Conservation (phyloP, 2,797 vertebrate species). For the Pampus argenteus region DNA sequence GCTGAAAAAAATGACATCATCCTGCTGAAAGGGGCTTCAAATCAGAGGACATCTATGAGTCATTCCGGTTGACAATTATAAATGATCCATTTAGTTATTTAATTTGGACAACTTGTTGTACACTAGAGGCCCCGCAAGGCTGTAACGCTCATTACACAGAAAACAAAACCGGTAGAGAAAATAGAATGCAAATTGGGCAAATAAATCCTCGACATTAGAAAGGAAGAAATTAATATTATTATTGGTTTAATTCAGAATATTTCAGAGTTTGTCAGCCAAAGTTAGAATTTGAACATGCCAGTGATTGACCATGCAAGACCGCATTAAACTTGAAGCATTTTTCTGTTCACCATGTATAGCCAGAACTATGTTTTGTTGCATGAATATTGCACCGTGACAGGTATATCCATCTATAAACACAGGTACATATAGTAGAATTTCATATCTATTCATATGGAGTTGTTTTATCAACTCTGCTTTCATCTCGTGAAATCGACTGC, state of each 20-base stretch:
- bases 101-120: background rate
- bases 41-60: too few relatives aligned
- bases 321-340: too few relatives aligned
- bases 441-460: background rate
- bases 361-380: background rate
- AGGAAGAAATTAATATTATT: too few relatives aligned
- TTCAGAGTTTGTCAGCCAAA: background rate
- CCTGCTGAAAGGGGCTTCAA: too few relatives aligned
- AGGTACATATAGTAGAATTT: background rate
- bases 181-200: background rate
- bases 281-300: too few relatives aligned
- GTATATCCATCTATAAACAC: constrained; percentile 6
- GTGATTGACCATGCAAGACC: too few relatives aligned
- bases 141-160: background rate
- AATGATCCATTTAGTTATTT: too few relatives aligned
- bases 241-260: background rate
- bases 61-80: too few relatives aligned
- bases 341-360: too few relatives aligned
- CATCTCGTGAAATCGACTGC: constrained; percentile 10
- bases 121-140: background rate
- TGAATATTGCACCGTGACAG: background rate
- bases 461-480: constrained; percentile 29
- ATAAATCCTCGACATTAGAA: background rate
- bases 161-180: background rate
- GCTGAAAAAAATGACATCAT: too few relatives aligned